Evolutionary conservation across 2,888 invertebrate species (phyloP), one percentile per base, ranked within the genome.

Genomic region (Panzeria rudis): DNA sequence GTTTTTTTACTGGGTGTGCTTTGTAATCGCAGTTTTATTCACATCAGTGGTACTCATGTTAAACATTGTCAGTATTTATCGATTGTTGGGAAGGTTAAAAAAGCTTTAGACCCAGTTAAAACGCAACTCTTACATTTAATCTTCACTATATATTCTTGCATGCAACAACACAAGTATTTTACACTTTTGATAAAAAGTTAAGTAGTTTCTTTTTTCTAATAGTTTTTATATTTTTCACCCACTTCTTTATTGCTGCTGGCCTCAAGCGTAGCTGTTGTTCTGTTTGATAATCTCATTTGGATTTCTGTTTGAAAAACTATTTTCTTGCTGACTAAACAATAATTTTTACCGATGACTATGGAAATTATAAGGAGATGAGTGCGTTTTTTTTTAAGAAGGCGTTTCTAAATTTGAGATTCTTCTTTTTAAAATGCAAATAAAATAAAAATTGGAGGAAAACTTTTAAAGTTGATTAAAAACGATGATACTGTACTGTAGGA

Each of bases 51-150:
- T 47, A 20, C 20, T 78, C 41, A 3, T 69, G 29, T 50, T 61
- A 20, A 76, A 47, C 38, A 59, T 29, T 77, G 56, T 59, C 69
- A 20, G 35, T 50, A 59, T 25, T 68, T 68, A 80, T 59, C 47
- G 73, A 66, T 80, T 72, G 79, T 17, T 32, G n/a, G 5, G 72
- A 79, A 79, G 64, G 80, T 66, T 66, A 50, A 66, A 50, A 66
- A 52, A 44, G 72, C 56, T 72, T 66, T 64, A 72, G 64, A 66
- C 54, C 64, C 56, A 72, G 38, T 80, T 73, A 54, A 64, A 47
- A 66, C 2, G 44, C 35, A 59, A 38, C 35, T 59, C 15, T 41
- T 71, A 6, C n/a, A 50, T 29, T 7, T 38, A 15, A 17, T 17
- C 29, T 35, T 20, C 54, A 47, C n/a, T n/a, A 38, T 17, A 54